Conservation (phyloP, 2,113 vertebrate species). For the Regulus satrapa region DNA sequence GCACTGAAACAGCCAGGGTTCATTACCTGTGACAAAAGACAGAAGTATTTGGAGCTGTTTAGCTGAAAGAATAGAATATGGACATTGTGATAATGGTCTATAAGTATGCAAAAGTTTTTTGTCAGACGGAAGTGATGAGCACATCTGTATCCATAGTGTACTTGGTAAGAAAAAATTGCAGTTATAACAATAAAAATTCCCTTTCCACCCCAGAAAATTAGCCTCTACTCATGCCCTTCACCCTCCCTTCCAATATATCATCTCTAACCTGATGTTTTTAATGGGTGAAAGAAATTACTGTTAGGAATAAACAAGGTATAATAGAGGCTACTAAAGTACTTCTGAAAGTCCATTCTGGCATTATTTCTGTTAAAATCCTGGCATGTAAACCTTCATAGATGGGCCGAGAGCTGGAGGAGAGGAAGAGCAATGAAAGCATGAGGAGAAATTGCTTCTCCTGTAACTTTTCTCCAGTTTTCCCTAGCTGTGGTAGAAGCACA, state of each 20-base stretch:
- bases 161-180: not conserved
- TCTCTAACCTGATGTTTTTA: not conserved
- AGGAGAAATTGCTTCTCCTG: not conserved
- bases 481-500: not conserved
- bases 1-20: not conserved
- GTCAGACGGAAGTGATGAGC: not conserved
- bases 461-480: not conserved
- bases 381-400: not conserved
- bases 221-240: not conserved
- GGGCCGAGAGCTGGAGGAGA: fast-evolving
- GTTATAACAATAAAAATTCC: not conserved
- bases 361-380: not conserved
- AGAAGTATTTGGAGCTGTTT: not conserved
- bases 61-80: not conserved
- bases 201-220: not conserved
- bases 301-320: not conserved
- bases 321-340: not conserved
- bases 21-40: not conserved
- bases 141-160: not conserved
- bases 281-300: not conserved
- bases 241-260: not conserved
- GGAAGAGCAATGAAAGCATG: fast-evolving
- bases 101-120: not conserved
- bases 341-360: not conserved
- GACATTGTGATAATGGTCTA: fast-evolving